Evolutionary conservation across 2,797 vertebrate species (phyloP).

Genomic region (Sebastes kiyomatsui): DNA sequence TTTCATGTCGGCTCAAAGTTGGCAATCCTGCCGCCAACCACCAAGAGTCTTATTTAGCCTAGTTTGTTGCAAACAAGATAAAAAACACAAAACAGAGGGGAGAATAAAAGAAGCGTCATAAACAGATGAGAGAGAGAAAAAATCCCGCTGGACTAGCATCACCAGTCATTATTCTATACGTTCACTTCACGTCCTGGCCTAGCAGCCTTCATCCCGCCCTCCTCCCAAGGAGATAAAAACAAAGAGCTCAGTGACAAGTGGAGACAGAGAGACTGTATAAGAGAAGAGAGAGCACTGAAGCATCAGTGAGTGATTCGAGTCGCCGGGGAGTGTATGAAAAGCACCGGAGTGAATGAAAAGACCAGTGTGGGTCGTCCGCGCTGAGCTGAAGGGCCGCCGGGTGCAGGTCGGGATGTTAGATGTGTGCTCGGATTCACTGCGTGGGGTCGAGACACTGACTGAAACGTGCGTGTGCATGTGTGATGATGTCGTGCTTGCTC

Average conservation of each 20-base stretch:
- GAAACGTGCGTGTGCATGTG: background rate
- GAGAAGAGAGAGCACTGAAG: constrained; percentile 32
- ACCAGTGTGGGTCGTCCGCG: constrained; percentile 28
- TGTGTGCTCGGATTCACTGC: constrained; percentile 11
- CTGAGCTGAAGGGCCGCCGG: constrained; percentile 1
- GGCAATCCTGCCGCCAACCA: background rate
- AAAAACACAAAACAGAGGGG: background rate
- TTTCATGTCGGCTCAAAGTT: constrained; percentile 31
- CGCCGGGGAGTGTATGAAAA: constrained; percentile 53
- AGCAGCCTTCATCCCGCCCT: constrained; percentile 47
- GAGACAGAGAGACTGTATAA: constrained; percentile 50
- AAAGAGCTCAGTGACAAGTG: constrained; percentile 66
- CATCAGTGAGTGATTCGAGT: constrained; percentile 49
- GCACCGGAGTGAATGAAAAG: constrained; percentile 57
- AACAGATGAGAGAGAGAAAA: constrained; percentile 2
- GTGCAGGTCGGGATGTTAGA: constrained; percentile 9
- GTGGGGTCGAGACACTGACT: constrained; percentile 21
- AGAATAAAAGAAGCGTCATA: background rate
- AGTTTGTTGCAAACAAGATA: constrained; percentile 29
- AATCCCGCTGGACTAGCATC: constrained; percentile 12
- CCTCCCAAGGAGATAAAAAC: constrained; percentile 48
- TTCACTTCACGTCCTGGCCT: constrained; percentile 52
- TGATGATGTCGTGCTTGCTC: background rate
- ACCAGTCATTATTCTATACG: constrained; percentile 24
- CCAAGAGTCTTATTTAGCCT: constrained; percentile 30